Conservation (phyloP, 2,797 vertebrate genomes). For the Vultur gryphus region DNA sequence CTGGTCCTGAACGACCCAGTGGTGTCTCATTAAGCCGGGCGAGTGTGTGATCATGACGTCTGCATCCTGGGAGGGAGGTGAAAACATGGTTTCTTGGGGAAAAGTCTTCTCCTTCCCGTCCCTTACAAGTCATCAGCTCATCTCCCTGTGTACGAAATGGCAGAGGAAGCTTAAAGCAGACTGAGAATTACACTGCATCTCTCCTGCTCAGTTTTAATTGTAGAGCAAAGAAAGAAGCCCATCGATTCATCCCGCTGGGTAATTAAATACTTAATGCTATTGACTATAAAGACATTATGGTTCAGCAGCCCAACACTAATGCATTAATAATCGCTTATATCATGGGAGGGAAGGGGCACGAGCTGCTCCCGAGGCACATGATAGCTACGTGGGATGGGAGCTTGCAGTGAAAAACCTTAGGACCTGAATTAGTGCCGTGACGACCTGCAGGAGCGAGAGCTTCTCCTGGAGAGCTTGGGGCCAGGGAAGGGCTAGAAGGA, state of each 20-base stretch:
- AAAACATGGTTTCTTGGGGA: background rate
- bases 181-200: background rate
- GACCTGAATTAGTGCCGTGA: background rate
- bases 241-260: constrained; percentile 5
- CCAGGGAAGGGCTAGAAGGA: background rate
- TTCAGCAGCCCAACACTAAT: constrained; percentile 23
- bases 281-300: constrained; percentile 27
- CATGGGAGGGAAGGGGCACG: background rate
- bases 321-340: background rate
- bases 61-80: background rate
- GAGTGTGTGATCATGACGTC: background rate
- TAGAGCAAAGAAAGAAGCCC: constrained; percentile 23
- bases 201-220: constrained; percentile 3
- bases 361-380: background rate
- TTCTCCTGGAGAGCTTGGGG: background rate
- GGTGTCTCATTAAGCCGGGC: background rate
- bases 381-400: background rate
- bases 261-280: constrained; percentile 50
- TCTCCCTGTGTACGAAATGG: accelerated
- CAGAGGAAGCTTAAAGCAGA: background rate
- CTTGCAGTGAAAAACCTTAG: background rate
- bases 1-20: background rate
- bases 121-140: background rate
- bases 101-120: background rate
- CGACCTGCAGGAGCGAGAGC: background rate